phyloP scores from a whole-genome alignment of 2,113 vertebrate genomes.

The Baryphthengus martii region DNA sequence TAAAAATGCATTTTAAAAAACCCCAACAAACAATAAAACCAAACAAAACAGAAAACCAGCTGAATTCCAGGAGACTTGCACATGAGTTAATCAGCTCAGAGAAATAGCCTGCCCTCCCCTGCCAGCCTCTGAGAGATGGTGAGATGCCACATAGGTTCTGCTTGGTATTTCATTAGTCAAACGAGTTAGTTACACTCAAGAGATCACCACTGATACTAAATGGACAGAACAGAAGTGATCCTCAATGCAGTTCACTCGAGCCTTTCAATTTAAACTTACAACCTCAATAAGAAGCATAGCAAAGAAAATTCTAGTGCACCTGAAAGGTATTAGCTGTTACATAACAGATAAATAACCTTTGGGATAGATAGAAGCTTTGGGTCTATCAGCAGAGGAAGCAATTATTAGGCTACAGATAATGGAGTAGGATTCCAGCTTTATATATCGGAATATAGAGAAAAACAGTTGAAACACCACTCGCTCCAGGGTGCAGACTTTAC shows the following conservation, averaged over 20 bases:
- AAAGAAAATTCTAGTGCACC: not conserved
- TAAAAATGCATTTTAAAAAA: not conserved
- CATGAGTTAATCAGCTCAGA: not conserved
- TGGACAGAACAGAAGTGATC: not conserved
- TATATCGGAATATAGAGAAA: not conserved
- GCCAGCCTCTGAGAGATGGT: not conserved
- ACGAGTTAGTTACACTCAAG: not conserved
- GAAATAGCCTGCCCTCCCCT: not conserved
- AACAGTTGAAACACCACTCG: not conserved
- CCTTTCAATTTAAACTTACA: not conserved
- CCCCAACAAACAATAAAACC: too few relatives aligned
- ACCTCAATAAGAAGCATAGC: not conserved
- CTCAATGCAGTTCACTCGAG: not conserved
- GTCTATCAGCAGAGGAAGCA: not conserved
- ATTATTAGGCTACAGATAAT: not conserved
- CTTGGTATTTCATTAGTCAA: not conserved
- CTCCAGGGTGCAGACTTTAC: not conserved
- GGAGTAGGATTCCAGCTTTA: not conserved
- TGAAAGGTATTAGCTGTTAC: not conserved
- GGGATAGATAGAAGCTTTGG: not conserved
- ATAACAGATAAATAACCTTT: not conserved
- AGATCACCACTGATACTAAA: not conserved
- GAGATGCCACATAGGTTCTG: not conserved
- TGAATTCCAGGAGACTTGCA: not conserved
- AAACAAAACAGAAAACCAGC: not conserved